Conservation (phyloP, 2,888 invertebrate species). For the Chaetogeoica ovagalla region DNA sequence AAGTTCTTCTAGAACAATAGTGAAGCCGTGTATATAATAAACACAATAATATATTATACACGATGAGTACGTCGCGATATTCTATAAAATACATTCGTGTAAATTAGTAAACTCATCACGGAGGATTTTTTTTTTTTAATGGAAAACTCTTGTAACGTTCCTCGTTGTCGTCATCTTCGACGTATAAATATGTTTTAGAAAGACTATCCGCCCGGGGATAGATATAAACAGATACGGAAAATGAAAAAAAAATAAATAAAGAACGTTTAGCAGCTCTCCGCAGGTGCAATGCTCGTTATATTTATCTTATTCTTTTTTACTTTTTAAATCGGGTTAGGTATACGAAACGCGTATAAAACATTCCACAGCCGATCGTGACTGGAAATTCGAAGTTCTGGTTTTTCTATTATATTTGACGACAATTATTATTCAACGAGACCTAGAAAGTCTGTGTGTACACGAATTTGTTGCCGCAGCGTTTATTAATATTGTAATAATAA, state of each 20-base stretch:
- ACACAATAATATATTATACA: not conserved
- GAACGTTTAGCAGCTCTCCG: not conserved
- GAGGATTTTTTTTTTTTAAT: constrained; percentile 12
- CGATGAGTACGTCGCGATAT: not conserved
- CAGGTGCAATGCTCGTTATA: not conserved
- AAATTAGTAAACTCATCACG: constrained; percentile 11
- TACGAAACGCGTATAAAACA: constrained; percentile 9
- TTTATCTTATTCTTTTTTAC: constrained; percentile 22
- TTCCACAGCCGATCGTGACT: constrained; percentile 45
- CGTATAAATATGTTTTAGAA: too few species aligned
- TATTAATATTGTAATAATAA: too few species aligned
- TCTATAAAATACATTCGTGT: not conserved
- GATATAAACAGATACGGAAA: constrained; percentile 10
- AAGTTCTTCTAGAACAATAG: too few species aligned
- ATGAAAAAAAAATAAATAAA: not conserved
- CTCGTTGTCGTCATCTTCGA: not conserved
- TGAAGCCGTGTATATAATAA: too few species aligned
- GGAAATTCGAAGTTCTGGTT: constrained; percentile 33
- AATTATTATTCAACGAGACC: constrained; percentile 3
- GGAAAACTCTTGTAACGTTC: constrained; percentile 33
- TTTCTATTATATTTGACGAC: constrained; percentile 45
- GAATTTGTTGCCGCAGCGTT: too few species aligned
- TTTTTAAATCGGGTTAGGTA: constrained; percentile 32
- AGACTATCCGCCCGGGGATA: not conserved
- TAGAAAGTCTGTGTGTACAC: not conserved